Evolutionary conservation across 2,113 vertebrate genomes (phyloP).

Genomic region (Megaceryle torquata): DNA sequence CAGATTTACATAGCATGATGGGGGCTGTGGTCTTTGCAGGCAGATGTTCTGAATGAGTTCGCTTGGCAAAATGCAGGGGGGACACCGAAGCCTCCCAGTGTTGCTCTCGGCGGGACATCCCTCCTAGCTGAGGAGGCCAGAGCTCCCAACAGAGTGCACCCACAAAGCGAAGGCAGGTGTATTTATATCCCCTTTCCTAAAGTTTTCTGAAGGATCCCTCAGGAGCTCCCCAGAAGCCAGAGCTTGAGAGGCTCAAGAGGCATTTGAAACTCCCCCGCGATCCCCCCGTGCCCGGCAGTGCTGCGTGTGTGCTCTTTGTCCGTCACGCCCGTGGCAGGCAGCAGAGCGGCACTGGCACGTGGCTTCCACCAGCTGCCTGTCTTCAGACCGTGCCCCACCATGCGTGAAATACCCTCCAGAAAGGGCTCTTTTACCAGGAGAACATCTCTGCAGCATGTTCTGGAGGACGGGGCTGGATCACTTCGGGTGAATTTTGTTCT

Average conservation of each 20-base stretch:
- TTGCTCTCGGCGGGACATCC: background rate
- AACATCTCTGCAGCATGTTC: background rate
- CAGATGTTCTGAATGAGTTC: background rate
- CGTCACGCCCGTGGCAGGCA: background rate
- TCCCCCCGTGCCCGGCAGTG: background rate
- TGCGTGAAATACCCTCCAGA: background rate
- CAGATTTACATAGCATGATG: rapidly evolving
- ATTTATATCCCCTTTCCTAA: background rate
- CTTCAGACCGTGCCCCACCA: background rate
- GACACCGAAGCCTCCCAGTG: background rate
- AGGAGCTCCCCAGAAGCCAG: background rate
- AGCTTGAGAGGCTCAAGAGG: background rate
- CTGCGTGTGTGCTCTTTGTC: rapidly evolving
- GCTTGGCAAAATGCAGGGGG: background rate
- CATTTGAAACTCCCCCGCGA: background rate
- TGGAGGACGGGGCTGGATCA: background rate
- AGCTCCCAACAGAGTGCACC: background rate
- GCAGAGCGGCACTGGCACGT: background rate
- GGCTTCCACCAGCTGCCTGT: background rate
- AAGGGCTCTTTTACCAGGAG: background rate
- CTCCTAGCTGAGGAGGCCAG: background rate
- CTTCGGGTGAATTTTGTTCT: background rate
- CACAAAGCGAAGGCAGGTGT: background rate
- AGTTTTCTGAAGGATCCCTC: background rate
- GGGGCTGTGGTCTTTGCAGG: background rate